Evolutionary conservation across 2,888 invertebrate species (phyloP), one percentile per base, ranked within the genome.

Genomic region (Apodemia duryi): DNA sequence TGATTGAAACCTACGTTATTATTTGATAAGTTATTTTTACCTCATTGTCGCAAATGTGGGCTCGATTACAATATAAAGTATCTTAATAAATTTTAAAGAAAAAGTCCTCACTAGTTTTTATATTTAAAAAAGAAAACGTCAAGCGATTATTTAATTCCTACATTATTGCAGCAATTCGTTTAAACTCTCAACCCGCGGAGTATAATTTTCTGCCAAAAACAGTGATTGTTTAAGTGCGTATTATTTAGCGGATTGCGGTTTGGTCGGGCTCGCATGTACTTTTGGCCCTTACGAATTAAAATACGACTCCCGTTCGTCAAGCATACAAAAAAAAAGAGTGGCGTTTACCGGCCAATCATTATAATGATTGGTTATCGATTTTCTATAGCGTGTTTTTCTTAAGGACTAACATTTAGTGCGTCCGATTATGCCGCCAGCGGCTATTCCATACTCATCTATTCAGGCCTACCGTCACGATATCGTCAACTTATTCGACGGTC

Each of bases 321-420:
- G 77, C 80, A 73, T 74, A 78, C 79, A 74, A 82, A 86, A 76
- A 76, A 46, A 83, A 84, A 84, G 78, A 84, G 79, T 83, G 79
- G 82, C 85, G 86, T 85, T 86, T 87, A 86, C 84, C 54, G 78
- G 86, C 80, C 88, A 89, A 89, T 91, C 89, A 90, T 90, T 89
- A 85, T 91, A 90, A 90, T 90, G 86, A 90, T 81, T 82, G 88
- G 88, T 88, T 86, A 91, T 91, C 91, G 90, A 90, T 89, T 90
- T 86, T 83, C 49, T 83, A 80, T 86, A 77, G 86, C 89, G 86
- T 87, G 88, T 83, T 64, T 60, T 60, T 64, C 63, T 81, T 86
- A 87, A 88, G 87, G 87, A 88, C 86, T 84, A 82, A 84, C 86
- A 81, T 88, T 86, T 84, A 79, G 84, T 83, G 81, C 78, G 84